Conservation (phyloP, 2,888 invertebrate species). For the Callosobruchus maculatus region DNA sequence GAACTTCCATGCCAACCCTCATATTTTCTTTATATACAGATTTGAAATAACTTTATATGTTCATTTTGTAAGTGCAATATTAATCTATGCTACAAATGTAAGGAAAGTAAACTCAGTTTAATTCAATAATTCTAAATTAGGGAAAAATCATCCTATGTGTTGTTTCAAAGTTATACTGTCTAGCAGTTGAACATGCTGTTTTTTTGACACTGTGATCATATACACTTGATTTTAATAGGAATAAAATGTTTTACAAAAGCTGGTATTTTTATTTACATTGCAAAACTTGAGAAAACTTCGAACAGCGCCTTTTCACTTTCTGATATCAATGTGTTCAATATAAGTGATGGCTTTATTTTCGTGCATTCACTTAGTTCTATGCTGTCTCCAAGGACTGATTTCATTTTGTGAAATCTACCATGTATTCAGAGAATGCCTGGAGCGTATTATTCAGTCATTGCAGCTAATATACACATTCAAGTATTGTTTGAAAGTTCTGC, state of each 20-base stretch:
- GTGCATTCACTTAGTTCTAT: background rate
- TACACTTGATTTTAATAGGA: background rate
- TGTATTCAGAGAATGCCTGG: background rate
- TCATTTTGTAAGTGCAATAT: background rate
- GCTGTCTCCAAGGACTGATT: background rate
- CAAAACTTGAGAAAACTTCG: background rate
- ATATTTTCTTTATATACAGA: background rate
- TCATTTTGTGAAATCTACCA: background rate
- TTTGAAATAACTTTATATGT: background rate
- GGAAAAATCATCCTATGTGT: background rate
- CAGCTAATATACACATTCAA: background rate
- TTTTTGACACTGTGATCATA: background rate
- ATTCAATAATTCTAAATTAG: background rate
- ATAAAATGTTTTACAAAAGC: background rate
- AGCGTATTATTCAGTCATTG: background rate
- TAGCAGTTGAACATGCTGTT: background rate
- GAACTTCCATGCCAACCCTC: background rate
- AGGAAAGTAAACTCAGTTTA: background rate
- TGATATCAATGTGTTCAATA: constrained; percentile 36
- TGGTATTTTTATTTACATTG: background rate
- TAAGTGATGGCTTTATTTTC: constrained; percentile 21
- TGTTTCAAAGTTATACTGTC: background rate
- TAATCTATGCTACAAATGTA: background rate
- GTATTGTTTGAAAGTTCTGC: no score
- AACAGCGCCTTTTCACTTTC: constrained; percentile 9